phyloP scores from a whole-genome alignment of 37 sponge, comb jelly and placozoan genomes.

The Corticium candelabrum region DNA sequence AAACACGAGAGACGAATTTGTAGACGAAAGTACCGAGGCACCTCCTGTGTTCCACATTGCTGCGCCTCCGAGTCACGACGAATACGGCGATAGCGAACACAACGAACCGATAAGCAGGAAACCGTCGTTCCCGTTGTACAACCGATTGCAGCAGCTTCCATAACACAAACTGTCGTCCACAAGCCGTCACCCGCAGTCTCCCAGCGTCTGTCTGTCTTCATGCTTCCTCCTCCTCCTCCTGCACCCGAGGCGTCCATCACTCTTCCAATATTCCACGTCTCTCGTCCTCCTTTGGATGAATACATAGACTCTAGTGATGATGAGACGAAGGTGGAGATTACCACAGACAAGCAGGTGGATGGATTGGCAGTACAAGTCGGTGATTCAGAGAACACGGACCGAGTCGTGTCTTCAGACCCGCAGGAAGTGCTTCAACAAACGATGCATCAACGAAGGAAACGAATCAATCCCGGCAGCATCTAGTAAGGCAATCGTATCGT shows the following conservation, averaged over 20 bases:
- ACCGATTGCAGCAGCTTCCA: too few relatives aligned
- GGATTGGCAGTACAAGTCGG: too few relatives aligned
- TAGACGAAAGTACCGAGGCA: neutral
- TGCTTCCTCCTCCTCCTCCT: too few relatives aligned
- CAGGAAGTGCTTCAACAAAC: conserved; percentile 21
- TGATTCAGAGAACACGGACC: too few relatives aligned
- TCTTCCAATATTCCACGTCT: conserved; percentile 21
- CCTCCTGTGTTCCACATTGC: neutral
- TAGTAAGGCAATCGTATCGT: neutral
- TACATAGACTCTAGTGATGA: neutral
- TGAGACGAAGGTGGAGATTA: too few relatives aligned
- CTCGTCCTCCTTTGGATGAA: conserved; percentile 38
- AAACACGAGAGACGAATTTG: too few relatives aligned
- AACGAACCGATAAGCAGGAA: neutral
- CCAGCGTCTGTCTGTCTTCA: too few relatives aligned
- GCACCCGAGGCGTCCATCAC: neutral
- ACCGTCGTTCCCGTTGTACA: too few relatives aligned
- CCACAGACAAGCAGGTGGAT: too few relatives aligned
- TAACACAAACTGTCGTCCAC: too few relatives aligned
- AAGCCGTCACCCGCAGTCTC: too few relatives aligned
- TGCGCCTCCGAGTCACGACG: neutral
- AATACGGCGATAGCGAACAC: neutral
- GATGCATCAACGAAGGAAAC: conserved; percentile 32
- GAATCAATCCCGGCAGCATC: conserved; percentile 15
- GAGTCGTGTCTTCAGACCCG: conserved; percentile 13